These are phyloP conservation scores for Rhopalosiphum nymphaeae DNA, from an alignment of 2,888 invertebrate genomes.

Conservation along the genomic window DNA sequence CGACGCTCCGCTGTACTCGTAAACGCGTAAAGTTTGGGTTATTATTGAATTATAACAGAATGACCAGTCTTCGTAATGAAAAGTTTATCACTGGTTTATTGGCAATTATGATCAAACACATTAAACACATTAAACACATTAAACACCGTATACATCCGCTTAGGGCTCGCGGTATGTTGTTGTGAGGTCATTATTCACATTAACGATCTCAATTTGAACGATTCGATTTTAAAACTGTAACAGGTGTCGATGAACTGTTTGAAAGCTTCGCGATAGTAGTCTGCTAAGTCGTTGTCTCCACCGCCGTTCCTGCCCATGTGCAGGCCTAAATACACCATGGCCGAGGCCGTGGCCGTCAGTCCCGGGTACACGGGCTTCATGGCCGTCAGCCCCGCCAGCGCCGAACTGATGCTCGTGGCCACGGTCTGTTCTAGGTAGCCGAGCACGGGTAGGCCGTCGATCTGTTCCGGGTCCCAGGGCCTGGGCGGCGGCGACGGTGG, in stretches of 20 bases:
- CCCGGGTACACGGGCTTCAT: constrained; percentile 20
- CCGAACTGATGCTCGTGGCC: neutral
- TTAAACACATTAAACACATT: no score
- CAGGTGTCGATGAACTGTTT: neutral
- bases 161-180: neutral
- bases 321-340: constrained; percentile 41
- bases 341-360: neutral
- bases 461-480: neutral
- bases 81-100: neutral
- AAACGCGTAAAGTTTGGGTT: neutral
- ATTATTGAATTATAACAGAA: neutral
- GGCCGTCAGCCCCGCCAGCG: neutral
- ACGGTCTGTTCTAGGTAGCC: constrained; percentile 53
- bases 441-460: neutral
- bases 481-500: neutral
- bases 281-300: neutral
- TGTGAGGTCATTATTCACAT: neutral
- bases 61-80: neutral
- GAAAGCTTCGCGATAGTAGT: neutral
- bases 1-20: no score
- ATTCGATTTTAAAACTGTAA: neutral
- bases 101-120: no score
- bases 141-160: no score
- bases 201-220: neutral
- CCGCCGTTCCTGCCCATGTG: neutral